Evolutionary conservation across 2,113 vertebrate species (phyloP), one percentile per base, ranked within the genome.

Genomic region (Malurus melanocephalus): DNA sequence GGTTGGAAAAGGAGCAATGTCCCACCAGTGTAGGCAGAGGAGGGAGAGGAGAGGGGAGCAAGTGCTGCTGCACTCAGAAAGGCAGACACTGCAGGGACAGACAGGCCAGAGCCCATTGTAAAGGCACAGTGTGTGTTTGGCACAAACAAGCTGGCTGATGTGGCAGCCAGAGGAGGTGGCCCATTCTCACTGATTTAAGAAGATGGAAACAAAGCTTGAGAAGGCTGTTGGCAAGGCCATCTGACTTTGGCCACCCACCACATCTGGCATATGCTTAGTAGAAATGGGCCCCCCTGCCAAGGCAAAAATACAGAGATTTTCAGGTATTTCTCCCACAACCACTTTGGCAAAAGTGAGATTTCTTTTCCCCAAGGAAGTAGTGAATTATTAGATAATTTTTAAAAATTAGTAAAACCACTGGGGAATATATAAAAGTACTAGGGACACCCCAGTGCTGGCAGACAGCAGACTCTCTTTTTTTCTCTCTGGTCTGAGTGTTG

Each of bases 51-150:
- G 48, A 48, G 24, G 23, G 24, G n/a, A 78, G 17, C 0, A 3
- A 43, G 26, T 30, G 3, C 43, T 35, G 59, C 49, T 38, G 53
- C 55, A 12, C 45, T 53, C 19, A 30, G 22, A 18, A 60, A 84
- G 78, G 77, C 77, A 68, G 61, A 46, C 26, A 8, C 30, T 0
- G 0, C 6, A 30, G 49, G 59, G 56, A 80, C 62, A 72, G 46
- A 28, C 42, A 38, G 65, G 77, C 24, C 60, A 51, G 67, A 75
- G 71, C 65, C 79, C 52, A 3, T 33, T 10, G 52, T 8, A 6
- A 93, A 94, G 93, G 91, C 95, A 95, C 71, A 28, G 35, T 9
- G 6, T 10, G 20, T 49, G 46, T 84, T 89, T 92, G 93, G 90
- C 87, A 95, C 85, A 40, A 65, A 53, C 1, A 3, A 43, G 24